phyloP scores from a whole-genome alignment of 1,140 invertebrate species.

The Trinorchestia longiramus region DNA sequence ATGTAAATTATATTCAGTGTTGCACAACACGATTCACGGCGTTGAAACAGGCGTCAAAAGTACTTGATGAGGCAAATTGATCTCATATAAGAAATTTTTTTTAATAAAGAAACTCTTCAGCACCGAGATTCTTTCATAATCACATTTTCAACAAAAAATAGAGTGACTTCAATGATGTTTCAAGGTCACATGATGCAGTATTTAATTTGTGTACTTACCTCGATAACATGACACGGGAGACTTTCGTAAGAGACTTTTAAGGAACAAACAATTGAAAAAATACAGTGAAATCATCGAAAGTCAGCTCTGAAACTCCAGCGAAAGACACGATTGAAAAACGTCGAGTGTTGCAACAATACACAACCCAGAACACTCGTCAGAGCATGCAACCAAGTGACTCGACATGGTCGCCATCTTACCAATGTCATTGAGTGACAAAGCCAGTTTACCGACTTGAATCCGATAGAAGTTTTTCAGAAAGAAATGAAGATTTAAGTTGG shows the following conservation, averaged over 20 bases:
- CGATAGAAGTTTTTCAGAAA: background rate
- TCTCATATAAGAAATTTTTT: too few species aligned
- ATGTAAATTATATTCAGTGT: background rate
- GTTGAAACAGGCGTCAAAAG: background rate
- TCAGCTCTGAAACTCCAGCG: background rate
- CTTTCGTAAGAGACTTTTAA: too few species aligned
- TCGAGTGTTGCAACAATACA: background rate
- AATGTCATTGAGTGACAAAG: background rate
- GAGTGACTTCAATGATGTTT: too few species aligned
- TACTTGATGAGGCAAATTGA: too few species aligned
- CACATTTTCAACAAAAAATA: too few species aligned
- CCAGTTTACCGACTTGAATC: background rate
- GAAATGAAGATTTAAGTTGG: background rate
- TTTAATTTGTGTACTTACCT: too few species aligned
- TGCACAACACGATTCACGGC: background rate
- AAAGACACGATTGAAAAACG: background rate
- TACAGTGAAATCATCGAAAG: background rate
- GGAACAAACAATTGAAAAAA: background rate
- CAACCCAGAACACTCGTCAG: background rate
- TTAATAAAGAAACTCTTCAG: too few species aligned
- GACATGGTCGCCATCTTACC: background rate
- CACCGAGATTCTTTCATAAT: too few species aligned
- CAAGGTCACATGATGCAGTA: too few species aligned
- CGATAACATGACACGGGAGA: too few species aligned
- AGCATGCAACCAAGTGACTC: background rate